Conservation (phyloP, 1,140 invertebrate genomes). For the Apolygus lucorum region DNA sequence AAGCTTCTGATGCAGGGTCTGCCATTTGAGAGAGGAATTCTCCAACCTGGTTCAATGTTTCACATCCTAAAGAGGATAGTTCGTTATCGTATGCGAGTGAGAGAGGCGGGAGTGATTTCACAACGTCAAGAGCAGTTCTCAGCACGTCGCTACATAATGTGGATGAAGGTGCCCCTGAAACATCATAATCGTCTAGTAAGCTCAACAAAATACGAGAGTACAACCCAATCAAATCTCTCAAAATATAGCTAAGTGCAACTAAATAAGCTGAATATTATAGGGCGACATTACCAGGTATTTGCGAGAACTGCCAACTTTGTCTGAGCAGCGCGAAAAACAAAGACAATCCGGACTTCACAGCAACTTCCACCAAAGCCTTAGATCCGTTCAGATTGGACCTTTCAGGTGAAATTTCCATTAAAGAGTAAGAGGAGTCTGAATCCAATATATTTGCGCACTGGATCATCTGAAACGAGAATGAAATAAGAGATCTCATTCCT, state of each 20-base stretch:
- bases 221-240: neutral
- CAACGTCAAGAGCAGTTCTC: conserved; percentile 48
- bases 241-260: neutral
- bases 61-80: conserved; percentile 47
- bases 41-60: conserved; percentile 47
- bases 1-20: conserved; percentile 44
- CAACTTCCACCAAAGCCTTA: conserved; percentile 53
- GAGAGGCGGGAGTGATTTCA: conserved; percentile 48
- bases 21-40: conserved; percentile 48
- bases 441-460: neutral
- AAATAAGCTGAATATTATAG: neutral
- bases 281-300: conserved; percentile 22
- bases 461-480: neutral
- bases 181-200: too few species aligned
- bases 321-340: conserved; percentile 51
- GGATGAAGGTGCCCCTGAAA: neutral
- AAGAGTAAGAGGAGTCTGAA: neutral
- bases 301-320: conserved; percentile 47
- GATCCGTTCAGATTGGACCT: conserved; percentile 39
- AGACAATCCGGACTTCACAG: conserved; percentile 53
- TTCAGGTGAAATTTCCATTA: neutral
- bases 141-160: conserved; percentile 50
- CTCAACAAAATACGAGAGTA: neutral
- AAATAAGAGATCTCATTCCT: too few species aligned
- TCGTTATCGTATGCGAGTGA: conserved; percentile 52